These are phyloP conservation scores for Euclidia mi DNA, from an alignment of 2,888 invertebrate genomes.

Conservation along the genomic window DNA sequence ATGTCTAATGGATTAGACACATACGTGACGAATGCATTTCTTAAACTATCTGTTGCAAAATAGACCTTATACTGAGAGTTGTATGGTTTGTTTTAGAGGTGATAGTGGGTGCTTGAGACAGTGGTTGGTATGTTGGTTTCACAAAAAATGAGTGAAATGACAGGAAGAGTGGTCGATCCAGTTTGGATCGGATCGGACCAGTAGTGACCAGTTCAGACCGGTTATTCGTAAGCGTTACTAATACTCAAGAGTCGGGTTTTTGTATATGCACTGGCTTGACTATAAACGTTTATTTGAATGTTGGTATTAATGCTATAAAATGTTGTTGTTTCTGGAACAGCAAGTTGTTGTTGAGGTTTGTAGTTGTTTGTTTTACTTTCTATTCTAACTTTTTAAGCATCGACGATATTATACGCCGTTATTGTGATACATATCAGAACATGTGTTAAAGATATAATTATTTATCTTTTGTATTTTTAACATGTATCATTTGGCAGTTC, in stretches of 20 bases:
- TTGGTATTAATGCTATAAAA: neutral
- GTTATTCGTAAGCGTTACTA: conserved; percentile 49
- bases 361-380: neutral
- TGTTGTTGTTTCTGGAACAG: neutral
- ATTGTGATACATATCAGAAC: too few species aligned
- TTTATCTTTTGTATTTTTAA: too few species aligned
- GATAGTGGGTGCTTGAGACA: conserved; percentile 18
- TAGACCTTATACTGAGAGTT: conserved; percentile 9
- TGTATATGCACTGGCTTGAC: conserved; percentile 43
- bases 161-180: conserved; percentile 71
- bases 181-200: conserved; percentile 50
- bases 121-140: conserved; percentile 46
- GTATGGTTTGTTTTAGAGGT: conserved; percentile 26
- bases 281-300: conserved; percentile 29
- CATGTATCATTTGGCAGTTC: too few species aligned
- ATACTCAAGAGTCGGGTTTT: conserved; percentile 40
- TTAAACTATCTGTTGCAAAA: neutral
- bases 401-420: too few species aligned
- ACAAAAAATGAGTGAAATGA: conserved; percentile 71
- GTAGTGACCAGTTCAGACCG: conserved; percentile 61
- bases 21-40: conserved; percentile 16
- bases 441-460: too few species aligned
- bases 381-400: too few species aligned
- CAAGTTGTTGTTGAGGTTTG: neutral
- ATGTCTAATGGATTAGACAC: conserved; percentile 27